Conservation (phyloP, 2,113 vertebrate species). For the Cyprinodon tularosa region DNA sequence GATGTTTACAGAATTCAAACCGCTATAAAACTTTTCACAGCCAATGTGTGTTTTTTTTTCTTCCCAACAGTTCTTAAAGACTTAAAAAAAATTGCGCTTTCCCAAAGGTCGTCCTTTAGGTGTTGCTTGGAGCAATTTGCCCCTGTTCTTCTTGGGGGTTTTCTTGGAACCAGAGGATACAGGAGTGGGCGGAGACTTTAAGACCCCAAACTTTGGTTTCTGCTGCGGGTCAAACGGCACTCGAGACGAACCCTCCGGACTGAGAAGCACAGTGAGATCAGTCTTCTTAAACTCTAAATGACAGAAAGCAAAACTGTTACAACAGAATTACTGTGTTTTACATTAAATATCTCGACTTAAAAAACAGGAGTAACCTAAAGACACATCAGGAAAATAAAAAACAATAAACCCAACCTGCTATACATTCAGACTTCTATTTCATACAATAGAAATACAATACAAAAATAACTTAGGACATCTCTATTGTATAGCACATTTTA, state of each 20-base stretch:
- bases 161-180: slow-evolving; percentile 2
- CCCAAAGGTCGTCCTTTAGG: slow-evolving; percentile 21
- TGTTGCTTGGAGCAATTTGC: slow-evolving; percentile 19
- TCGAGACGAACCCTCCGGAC: slow-evolving; percentile 85
- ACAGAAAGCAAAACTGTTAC: not conserved
- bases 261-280: slow-evolving; percentile 90
- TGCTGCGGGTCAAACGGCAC: slow-evolving; percentile 93
- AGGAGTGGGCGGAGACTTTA: slow-evolving; percentile 80
- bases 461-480: not conserved
- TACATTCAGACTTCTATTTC: not conserved
- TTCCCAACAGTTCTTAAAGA: not conserved
- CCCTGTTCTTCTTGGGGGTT: not conserved
- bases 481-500: not conserved
- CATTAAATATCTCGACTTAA: not conserved
- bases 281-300: slow-evolving; percentile 90
- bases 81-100: slow-evolving; percentile 75
- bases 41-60: not conserved
- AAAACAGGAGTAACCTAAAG: not conserved
- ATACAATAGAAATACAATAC: not conserved
- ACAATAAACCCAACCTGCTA: not conserved
- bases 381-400: not conserved
- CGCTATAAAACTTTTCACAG: not conserved
- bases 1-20: not conserved
- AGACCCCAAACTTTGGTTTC: slow-evolving; percentile 86
- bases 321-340: not conserved